Evolutionary conservation across 1,140 invertebrate species (phyloP).

Genomic region (Lepidurus arcticus): DNA sequence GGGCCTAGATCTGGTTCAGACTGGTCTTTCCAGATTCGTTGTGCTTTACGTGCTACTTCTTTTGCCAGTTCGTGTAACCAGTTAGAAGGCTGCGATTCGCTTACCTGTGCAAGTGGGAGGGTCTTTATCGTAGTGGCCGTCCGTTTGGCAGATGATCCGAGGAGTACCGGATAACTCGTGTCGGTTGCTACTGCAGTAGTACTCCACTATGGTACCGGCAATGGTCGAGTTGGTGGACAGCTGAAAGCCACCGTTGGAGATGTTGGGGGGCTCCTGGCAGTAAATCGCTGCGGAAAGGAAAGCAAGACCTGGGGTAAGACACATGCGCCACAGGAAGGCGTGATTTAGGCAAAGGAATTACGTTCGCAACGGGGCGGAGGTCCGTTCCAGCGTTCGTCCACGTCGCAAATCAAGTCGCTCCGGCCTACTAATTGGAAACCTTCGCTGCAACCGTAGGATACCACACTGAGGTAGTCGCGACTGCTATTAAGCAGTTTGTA

Average conservation of each 20-base stretch:
- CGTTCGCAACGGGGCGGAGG: slow-evolving; percentile 81
- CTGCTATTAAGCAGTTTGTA: slow-evolving; percentile 77
- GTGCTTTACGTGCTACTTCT: no score
- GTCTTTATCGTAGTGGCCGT: slow-evolving; percentile 69
- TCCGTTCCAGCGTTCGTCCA: slow-evolving; percentile 88
- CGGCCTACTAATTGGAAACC: slow-evolving; percentile 77
- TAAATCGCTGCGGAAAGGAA: slow-evolving; percentile 56
- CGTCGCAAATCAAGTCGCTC: slow-evolving; percentile 76
- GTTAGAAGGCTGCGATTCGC: background rate
- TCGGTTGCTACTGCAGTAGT: slow-evolving; percentile 62
- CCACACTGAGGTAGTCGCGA: slow-evolving; percentile 73
- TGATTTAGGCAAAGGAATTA: slow-evolving; percentile 45
- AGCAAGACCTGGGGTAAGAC: slow-evolving; percentile 5
- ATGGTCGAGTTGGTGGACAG: slow-evolving; percentile 57
- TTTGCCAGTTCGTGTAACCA: no score
- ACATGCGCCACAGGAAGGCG: background rate
- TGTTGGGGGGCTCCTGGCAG: slow-evolving; percentile 63
- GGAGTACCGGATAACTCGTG: slow-evolving; percentile 63
- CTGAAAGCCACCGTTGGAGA: slow-evolving; percentile 63
- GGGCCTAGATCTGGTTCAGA: background rate
- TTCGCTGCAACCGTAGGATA: slow-evolving; percentile 73
- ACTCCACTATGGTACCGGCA: slow-evolving; percentile 61
- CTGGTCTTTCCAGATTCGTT: no score
- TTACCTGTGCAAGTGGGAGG: slow-evolving; percentile 65
- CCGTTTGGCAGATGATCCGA: slow-evolving; percentile 62